Conservation (phyloP, 2,113 vertebrate species). For the Brachionichthys hirsutus region DNA sequence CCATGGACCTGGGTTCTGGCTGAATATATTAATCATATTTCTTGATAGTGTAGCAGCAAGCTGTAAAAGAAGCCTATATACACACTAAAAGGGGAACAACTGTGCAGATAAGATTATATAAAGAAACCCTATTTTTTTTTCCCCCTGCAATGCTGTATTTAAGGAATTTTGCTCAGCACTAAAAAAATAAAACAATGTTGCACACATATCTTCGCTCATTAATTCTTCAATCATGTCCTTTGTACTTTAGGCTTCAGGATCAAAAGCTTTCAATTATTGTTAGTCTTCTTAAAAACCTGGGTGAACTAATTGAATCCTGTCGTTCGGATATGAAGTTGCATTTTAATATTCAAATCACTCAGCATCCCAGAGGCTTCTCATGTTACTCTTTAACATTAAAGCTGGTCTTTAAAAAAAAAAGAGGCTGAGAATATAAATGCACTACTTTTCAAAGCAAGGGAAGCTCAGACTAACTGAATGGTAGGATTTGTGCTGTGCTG, state of each 20-base stretch:
- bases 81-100: conserved; percentile 20
- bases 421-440: conserved; percentile 34
- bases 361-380: conserved; percentile 54
- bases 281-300: conserved; percentile 43
- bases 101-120: conserved; percentile 17
- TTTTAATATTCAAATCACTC: conserved; percentile 63
- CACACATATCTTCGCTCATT: conserved; percentile 7
- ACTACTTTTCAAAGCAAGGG: conserved; percentile 31
- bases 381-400: conserved; percentile 63
- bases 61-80: conserved; percentile 28
- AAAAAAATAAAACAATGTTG: conserved; percentile 19
- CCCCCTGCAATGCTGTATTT: conserved; percentile 6
- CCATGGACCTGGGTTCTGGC: conserved; percentile 51
- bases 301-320: conserved; percentile 62
- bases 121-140: neutral
- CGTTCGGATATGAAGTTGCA: conserved; percentile 52
- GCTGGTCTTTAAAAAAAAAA: conserved; percentile 44
- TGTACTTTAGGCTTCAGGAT: conserved; percentile 51
- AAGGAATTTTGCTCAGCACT: conserved; percentile 10
- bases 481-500: conserved; percentile 10
- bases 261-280: conserved; percentile 65
- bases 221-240: conserved; percentile 15
- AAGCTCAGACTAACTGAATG: conserved; percentile 15
- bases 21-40: conserved; percentile 63
- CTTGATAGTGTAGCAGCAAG: conserved; percentile 54